Conservation (phyloP, 37 sponge, comb jelly and placozoan genomes). For the Axinella damicornis region DNA sequence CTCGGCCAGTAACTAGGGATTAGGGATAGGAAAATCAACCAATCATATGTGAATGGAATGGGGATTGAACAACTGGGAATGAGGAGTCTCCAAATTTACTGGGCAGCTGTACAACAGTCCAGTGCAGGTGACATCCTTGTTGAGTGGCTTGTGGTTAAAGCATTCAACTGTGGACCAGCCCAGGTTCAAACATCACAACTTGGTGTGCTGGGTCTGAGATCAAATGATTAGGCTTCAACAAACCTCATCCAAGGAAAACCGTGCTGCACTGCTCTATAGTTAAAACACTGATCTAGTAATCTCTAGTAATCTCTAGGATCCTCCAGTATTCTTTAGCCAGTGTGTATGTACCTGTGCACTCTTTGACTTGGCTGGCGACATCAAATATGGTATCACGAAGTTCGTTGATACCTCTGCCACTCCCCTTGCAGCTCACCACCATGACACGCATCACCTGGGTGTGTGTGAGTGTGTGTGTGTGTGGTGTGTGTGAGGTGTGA, state of each 20-base stretch:
- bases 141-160: too few species aligned
- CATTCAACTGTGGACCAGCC: too few species aligned
- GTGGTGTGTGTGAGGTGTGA: too few species aligned
- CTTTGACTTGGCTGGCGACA: conserved; percentile 76
- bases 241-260: too few species aligned
- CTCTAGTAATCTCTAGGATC: too few species aligned
- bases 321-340: too few species aligned
- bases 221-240: too few species aligned
- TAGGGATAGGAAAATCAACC: background rate
- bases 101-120: background rate
- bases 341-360: conserved; percentile 60
- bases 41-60: background rate
- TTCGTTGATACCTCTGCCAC: conserved; percentile 50
- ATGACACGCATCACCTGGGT: conserved; percentile 53
- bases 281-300: too few species aligned
- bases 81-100: background rate
- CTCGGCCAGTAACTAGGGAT: conserved; percentile 39
- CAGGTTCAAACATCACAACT: too few species aligned
- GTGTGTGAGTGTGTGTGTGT: too few species aligned
- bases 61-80: background rate
- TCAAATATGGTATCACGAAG: conserved; percentile 78
- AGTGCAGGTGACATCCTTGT: too few species aligned
- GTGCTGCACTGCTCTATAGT: too few species aligned
- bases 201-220: background rate
- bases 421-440: conserved; percentile 63